Evolutionary conservation across 2,888 invertebrate genomes (phyloP).

Genomic region (Drosophila bunnanda): DNA sequence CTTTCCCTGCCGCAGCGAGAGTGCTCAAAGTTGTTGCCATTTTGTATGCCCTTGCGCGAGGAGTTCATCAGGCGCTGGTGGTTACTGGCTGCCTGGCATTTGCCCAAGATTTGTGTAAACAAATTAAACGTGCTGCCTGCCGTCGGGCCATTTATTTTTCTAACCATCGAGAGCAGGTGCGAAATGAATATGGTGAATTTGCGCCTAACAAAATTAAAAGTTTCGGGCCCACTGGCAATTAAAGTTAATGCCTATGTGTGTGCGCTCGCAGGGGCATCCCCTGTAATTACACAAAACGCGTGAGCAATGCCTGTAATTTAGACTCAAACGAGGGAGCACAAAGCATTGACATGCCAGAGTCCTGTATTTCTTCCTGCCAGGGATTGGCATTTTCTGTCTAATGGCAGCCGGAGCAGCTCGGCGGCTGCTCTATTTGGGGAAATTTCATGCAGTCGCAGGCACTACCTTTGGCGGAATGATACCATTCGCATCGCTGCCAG

Average conservation of each 20-base stretch:
- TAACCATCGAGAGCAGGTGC: conserved; percentile 40
- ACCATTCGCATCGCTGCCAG: conserved; percentile 8
- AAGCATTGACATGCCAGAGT: conserved; percentile 21
- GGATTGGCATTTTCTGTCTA: conserved; percentile 6
- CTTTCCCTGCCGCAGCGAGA: conserved; percentile 33
- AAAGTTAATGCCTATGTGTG: conserved; percentile 32
- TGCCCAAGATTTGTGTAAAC: conserved; percentile 70
- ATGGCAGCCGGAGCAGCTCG: conserved; percentile 8
- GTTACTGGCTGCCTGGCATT: conserved; percentile 20
- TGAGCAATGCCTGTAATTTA: conserved; percentile 61
- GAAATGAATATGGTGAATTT: conserved; percentile 39
- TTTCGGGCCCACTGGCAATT: conserved; percentile 43
- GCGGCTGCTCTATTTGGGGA: conserved; percentile 23
- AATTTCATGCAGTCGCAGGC: conserved; percentile 63
- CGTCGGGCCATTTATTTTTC: conserved; percentile 32
- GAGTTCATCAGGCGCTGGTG: conserved; percentile 9
- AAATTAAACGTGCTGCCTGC: conserved; percentile 60
- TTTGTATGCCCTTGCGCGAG: conserved; percentile 42
- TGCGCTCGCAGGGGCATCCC: conserved; percentile 1
- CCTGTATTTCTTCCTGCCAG: conserved; percentile 3
- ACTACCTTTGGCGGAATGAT: conserved; percentile 14
- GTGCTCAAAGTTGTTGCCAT: conserved; percentile 62
- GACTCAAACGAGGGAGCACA: conserved; percentile 23
- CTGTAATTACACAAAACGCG: conserved; percentile 51
- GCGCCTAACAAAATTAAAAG: conserved; percentile 40